These are phyloP conservation scores for Xestia ashworthii DNA, from an alignment of 2,888 invertebrate genomes.

Conservation along the genomic window DNA sequence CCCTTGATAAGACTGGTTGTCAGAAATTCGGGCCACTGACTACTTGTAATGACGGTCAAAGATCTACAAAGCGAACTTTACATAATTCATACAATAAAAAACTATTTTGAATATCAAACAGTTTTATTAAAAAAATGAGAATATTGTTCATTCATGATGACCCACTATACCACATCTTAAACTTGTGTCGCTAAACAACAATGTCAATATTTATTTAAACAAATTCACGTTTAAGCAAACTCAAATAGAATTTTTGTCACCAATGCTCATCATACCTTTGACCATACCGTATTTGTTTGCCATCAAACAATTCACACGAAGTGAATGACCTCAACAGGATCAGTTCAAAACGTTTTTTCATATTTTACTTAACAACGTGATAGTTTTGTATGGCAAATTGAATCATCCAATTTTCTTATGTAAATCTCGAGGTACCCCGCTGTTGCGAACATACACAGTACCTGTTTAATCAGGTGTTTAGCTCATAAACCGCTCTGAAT, in stretches of 20 bases:
- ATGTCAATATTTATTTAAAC: conserved; percentile 25
- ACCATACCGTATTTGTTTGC: conserved; percentile 42
- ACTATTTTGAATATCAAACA: not conserved
- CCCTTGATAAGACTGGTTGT: too few species aligned
- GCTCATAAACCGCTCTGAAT: conserved; percentile 55
- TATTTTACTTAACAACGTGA: conserved; percentile 42
- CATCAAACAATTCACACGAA: conserved; percentile 49
- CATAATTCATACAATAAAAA: not conserved
- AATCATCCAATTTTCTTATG: conserved; percentile 62
- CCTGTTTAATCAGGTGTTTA: conserved; percentile 59
- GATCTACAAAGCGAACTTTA: too few species aligned
- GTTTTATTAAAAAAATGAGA: not conserved
- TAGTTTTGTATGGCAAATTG: conserved; percentile 52
- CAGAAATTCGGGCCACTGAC: too few species aligned
- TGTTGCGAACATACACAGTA: conserved; percentile 58
- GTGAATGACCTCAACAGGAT: conserved; percentile 57
- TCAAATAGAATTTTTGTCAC: conserved; percentile 41
- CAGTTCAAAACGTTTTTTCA: conserved; percentile 32
- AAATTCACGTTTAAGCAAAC: conserved; percentile 37
- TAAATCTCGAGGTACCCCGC: conserved; percentile 52
- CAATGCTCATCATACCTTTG: conserved; percentile 25
- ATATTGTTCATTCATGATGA: conserved; percentile 29
- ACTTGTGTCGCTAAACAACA: conserved; percentile 22
- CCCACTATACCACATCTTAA: conserved; percentile 35
- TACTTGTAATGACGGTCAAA: too few species aligned